These are phyloP conservation scores for Drosophila repleta DNA, from an alignment of 1,140 invertebrate genomes.

Conservation along the genomic window DNA sequence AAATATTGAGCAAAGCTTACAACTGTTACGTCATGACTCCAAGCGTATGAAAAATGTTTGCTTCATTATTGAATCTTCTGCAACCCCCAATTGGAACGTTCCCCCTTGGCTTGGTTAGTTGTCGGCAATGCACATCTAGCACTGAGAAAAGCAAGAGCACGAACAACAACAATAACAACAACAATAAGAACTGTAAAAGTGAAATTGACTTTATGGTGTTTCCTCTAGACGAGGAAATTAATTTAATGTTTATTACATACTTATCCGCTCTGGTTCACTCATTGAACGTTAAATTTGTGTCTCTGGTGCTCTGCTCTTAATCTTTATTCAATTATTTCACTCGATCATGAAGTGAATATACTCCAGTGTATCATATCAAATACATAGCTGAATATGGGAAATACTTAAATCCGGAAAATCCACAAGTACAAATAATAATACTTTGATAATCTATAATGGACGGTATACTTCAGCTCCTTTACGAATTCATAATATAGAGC, in stretches of 20 bases:
- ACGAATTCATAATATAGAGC: too few relatives aligned
- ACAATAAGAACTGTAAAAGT: not conserved
- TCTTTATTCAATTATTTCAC: not conserved
- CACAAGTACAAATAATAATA: too few relatives aligned
- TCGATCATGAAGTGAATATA: not conserved
- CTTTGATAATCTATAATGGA: too few relatives aligned
- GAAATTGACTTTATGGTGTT: conserved; percentile 15
- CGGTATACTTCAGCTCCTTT: too few relatives aligned
- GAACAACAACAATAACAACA: not conserved
- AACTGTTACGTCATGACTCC: too few relatives aligned
- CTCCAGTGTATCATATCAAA: not conserved
- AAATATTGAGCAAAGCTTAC: too few relatives aligned
- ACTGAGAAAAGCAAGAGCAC: not conserved
- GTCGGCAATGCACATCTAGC: conserved; percentile 27
- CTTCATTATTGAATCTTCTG: not conserved
- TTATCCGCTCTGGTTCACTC: not conserved
- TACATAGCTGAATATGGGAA: too few relatives aligned
- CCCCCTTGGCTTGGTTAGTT: not conserved
- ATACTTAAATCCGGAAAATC: too few relatives aligned
- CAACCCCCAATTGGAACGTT: not conserved
- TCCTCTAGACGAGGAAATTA: conserved; percentile 21
- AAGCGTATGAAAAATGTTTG: too few relatives aligned
- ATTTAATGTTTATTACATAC: conserved; percentile 22
- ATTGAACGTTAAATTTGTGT: not conserved
- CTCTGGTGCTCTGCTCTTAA: not conserved